A percentile compares a stretch with the other conserved stretches of the same genome.
Evolutionary conservation across 2,797 vertebrate genomes (phyloP).

Genomic region (Octomys mimax): DNA sequence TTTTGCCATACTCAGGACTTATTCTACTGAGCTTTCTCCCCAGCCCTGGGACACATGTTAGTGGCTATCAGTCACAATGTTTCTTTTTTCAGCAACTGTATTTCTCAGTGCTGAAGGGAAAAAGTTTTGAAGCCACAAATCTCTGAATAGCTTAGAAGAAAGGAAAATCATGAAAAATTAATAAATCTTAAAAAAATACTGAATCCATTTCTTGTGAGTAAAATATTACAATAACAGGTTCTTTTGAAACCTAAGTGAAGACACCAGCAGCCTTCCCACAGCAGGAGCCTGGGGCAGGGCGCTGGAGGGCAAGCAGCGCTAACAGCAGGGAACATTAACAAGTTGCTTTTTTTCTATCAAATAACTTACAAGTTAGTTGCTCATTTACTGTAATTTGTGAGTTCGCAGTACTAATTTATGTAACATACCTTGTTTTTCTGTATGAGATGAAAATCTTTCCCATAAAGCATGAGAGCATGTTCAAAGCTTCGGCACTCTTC

Average conservation of each 20-base stretch:
- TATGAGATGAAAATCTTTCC: conserved; percentile 99
- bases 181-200: background rate
- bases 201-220: background rate
- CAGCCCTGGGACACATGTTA: background rate
- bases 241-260: background rate
- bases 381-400: conserved; percentile 29
- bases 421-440: conserved; percentile 97
- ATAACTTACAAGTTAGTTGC: conserved; percentile 35
- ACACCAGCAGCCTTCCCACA: background rate
- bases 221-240: background rate
- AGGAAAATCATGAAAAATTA: background rate
- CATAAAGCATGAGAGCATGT: conserved; percentile 97
- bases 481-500: conserved; percentile 99
- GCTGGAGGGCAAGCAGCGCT: background rate
- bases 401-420: background rate
- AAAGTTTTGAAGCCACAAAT: background rate
- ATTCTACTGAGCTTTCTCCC: too few species aligned
- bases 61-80: background rate
- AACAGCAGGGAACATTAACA: background rate
- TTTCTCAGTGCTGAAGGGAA: conserved; percentile 17
- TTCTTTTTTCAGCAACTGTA: conserved; percentile 32
- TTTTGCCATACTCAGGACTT: too few species aligned
- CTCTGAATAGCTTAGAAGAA: background rate
- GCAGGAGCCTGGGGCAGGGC: background rate
- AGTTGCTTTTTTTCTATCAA: background rate